Evolutionary conservation across 2,113 vertebrate species (phyloP), one percentile per base, ranked within the genome.

Genomic region (Zapus hudsonius): DNA sequence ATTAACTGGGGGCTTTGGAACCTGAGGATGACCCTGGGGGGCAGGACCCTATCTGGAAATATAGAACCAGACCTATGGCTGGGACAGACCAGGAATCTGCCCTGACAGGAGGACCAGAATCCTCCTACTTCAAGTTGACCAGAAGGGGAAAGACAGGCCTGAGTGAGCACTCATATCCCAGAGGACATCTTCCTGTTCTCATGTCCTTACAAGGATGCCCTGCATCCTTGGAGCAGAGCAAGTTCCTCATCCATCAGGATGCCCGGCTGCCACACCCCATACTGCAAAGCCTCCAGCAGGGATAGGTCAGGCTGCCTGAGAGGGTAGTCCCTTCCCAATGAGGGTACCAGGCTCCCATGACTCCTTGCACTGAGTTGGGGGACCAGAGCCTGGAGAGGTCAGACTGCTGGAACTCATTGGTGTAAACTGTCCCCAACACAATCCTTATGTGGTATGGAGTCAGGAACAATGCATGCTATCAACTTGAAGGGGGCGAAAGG

Each of bases 211-310:
- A 25, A 59, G 44, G 55, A 61, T 15, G 40, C 22, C 38, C 63
- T 61, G 27, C 64, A 33, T 8, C 31, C 29, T n/a, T 4, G 0
- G 22, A 29, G 40, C 2, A 4, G 9, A 13, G 75, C 3, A 1
- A 42, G 17, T 12, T n/a, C 52, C 17, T 38, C 6, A 10, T 31
- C 0, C 1, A 0, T 2, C 1, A 0, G 0, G 22, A 31, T 42
- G 74, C 93, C 79, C 4, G 47, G 61, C 84, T 31, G 20, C 10
- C 25, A 73, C 2, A 23, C 10, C 5, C 11, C 4, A 10, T 2
- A 22, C 7, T 17, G 7, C 17, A 63, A 47, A 36, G 22, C 20
- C 22, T 83, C 40, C 47, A 27, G 63, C 4, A 22, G 27, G n/a
- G 23, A 29, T 0, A 17, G 16, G 33, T 25, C 23, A 8, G 47